Conservation (phyloP, 2,113 vertebrate genomes). For the Gopherus evgoodei region DNA sequence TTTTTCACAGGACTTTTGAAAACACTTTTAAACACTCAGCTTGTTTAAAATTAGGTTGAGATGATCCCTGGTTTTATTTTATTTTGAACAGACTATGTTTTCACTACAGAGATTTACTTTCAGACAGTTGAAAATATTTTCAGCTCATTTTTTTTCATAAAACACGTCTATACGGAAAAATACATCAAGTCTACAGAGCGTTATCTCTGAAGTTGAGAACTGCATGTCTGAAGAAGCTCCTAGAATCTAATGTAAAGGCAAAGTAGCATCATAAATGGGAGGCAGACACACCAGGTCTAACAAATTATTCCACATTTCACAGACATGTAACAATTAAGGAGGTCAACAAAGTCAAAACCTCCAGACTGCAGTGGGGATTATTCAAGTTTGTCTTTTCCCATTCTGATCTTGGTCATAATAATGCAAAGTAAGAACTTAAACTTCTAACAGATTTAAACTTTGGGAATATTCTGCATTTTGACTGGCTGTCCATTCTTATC, state of each 20-base stretch:
- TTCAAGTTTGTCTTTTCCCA: not conserved
- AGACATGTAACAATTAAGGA: not conserved
- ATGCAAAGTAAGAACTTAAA: not conserved
- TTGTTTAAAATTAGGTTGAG: not conserved
- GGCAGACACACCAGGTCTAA: not conserved
- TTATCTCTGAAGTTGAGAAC: not conserved
- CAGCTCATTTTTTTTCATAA: not conserved
- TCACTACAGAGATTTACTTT: not conserved
- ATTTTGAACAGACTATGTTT: not conserved
- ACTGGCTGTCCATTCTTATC: slow-evolving; percentile 28
- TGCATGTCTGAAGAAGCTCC: not conserved
- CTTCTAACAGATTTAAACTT: slow-evolving; percentile 30
- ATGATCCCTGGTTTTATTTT: not conserved
- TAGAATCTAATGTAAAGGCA: not conserved
- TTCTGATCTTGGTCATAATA: not conserved
- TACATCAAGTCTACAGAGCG: not conserved
- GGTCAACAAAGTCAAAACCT: not conserved
- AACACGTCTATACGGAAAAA: not conserved
- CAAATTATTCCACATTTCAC: not conserved
- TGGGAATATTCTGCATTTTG: slow-evolving; percentile 59
- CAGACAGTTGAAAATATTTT: not conserved
- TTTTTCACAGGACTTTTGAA: slow-evolving; percentile 12
- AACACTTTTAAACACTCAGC: not conserved
- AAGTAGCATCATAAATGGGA: not conserved
- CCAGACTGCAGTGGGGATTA: not conserved